Evolutionary conservation across 2,113 vertebrate species (phyloP), one percentile per base, ranked within the genome.

Genomic region (Monopterus albus): DNA sequence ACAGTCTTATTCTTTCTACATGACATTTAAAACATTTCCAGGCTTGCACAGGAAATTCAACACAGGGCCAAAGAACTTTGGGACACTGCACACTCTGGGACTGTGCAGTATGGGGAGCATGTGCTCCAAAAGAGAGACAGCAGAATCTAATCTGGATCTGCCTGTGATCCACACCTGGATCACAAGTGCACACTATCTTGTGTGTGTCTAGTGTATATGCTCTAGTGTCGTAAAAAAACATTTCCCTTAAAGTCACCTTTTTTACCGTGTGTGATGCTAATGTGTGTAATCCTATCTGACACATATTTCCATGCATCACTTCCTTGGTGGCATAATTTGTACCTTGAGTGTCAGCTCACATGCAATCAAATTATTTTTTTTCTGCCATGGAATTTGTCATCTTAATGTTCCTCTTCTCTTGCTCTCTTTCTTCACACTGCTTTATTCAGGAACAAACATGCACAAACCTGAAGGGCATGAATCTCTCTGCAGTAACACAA

Each of bases 321-420:
- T 81, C 70, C 45, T 71, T 11, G 20, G 43, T 63, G 73, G 59
- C 28, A 66, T 40, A 31, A 23, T 74, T 66, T 70, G 53, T 69
- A 71, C 43, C 59, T 61, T 57, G 50, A 62, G 28, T 72, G 70
- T 72, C 78, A n/a, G 13, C 50, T 66, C 65, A 63, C 65, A 67
- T 75, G 66, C 26, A 66, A 62, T 82, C 50, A 79, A 58, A 77
- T 76, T 45, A n/a, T 46, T 58, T 66, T 74, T 52, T 33, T 59
- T 20, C 43, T 52, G 45, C 59, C 11, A 23, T 64, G 47, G 47
- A 69, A 72, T 79, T 38, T 70, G 68, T 70, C 75, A 69, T 76
- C 53, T 72, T 43, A 79, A 76, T 65, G 63, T 51, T 35, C 26
- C 36, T 35, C 52, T 18, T 18, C 21, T 15, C 21, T 23, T 15